A percentile compares a stretch with the other conserved stretches of the same genome.
These are phyloP conservation scores for Xanthia icteritia DNA, from an alignment of 2,888 invertebrate genomes.

Conservation along the genomic window DNA sequence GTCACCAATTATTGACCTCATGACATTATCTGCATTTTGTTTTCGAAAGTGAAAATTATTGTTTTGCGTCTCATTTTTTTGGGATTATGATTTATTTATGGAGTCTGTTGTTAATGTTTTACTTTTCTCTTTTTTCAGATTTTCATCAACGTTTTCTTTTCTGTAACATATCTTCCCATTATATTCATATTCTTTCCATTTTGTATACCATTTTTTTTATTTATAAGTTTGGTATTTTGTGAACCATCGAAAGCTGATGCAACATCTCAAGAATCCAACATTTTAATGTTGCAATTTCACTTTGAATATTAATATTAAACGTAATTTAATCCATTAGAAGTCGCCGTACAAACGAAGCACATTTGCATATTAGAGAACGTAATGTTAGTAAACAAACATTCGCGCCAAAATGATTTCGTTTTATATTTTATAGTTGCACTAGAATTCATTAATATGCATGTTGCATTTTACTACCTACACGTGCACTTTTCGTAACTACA, in stretches of 20 bases:
- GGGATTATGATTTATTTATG: not conserved
- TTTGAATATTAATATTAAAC: conserved; percentile 36
- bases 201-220: not conserved
- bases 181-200: no score
- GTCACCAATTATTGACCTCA: conserved; percentile 44
- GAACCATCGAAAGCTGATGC: conserved; percentile 22
- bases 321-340: conserved; percentile 34
- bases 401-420: conserved; percentile 54
- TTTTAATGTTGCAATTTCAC: conserved; percentile 43
- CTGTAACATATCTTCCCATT: no score
- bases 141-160: not conserved
- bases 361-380: conserved; percentile 59
- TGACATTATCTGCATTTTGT: conserved; percentile 48
- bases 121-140: not conserved
- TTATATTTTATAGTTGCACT: conserved; percentile 18
- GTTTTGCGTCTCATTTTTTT: not conserved
- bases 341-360: conserved; percentile 12
- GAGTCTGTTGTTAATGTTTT: not conserved
- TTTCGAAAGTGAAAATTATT: conserved; percentile 26
- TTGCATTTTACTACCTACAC: conserved; percentile 37
- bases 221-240: not conserved
- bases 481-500: conserved; percentile 50
- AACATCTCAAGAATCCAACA: conserved; percentile 34
- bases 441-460: conserved; percentile 36
- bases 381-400: conserved; percentile 67